Evolutionary conservation across 2,113 vertebrate species (phyloP).

Genomic region (Electrona antarctica): DNA sequence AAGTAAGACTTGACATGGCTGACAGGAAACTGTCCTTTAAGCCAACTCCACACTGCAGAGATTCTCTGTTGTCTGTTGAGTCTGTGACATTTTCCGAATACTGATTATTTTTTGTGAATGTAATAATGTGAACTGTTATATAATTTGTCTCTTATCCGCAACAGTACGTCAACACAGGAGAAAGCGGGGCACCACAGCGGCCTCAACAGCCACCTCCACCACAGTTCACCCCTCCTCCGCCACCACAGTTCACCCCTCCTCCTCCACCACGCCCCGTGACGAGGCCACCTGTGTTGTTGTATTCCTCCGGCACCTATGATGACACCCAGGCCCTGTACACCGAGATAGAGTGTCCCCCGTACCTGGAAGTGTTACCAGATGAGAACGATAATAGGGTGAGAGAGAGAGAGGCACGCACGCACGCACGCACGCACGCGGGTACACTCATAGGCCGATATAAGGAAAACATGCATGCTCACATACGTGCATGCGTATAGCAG

Average conservation of each 20-base stretch:
- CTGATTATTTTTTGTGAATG: no score
- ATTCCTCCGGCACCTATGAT: not conserved
- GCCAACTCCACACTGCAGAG: no score
- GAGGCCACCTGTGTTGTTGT: not conserved
- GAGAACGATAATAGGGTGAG: constrained; percentile 28
- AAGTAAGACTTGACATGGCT: no score
- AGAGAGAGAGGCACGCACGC: not conserved
- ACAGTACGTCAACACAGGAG: no score
- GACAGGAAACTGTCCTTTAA: no score
- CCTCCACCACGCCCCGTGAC: not conserved
- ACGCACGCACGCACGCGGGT: not conserved
- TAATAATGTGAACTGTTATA: no score
- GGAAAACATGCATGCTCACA: no score
- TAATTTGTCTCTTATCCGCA: no score
- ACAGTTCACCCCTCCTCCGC: constrained; percentile 16
- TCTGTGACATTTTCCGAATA: no score
- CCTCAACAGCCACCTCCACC: constrained; percentile 22
- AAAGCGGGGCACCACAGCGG: not conserved
- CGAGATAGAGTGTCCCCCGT: constrained; percentile 14
- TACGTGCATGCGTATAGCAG: no score
- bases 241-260: constrained; percentile 11
- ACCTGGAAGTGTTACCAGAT: constrained; percentile 45
- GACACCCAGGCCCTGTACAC: constrained; percentile 1
- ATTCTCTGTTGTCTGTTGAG: no score
- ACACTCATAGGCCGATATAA: not conserved